Percentiles rank a stretch among this genome's conserved stretches.
Conservation (phyloP, 2,113 vertebrate genomes). For the Coryphaenoides rupestris region DNA sequence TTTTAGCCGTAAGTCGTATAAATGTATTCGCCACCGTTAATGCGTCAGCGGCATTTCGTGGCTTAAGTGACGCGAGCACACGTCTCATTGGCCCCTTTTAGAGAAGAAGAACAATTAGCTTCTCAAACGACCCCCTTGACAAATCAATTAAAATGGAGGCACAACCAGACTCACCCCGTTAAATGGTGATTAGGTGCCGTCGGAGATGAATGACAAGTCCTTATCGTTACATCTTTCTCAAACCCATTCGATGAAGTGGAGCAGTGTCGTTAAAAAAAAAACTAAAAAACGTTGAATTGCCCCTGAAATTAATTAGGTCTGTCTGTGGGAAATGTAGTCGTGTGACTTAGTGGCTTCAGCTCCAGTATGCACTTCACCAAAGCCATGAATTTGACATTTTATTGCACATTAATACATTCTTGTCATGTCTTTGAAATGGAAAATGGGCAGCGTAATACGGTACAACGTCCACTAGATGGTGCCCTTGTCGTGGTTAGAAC, state of each 20-base stretch:
- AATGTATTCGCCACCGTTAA: too few species aligned
- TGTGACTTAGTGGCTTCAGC: too few species aligned
- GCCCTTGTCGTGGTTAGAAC: constrained; percentile 2
- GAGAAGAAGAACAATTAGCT: constrained; percentile 18
- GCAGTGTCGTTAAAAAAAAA: constrained; percentile 38
- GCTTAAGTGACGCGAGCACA: too few species aligned
- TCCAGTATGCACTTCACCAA: too few species aligned
- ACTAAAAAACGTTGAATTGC: constrained; percentile 32
- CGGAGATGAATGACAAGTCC: constrained; percentile 13
- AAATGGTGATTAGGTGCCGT: constrained; percentile 24
- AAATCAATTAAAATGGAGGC: not conserved
- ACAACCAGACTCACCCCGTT: constrained; percentile 14
- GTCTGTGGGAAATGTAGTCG: not conserved
- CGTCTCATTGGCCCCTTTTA: too few species aligned
- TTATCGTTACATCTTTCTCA: constrained; percentile 48
- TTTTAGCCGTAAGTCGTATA: too few species aligned
- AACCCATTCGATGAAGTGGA: constrained; percentile 26
- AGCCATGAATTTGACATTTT: not conserved
- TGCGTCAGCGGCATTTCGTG: too few species aligned
- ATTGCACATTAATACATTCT: not conserved
- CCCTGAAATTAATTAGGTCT: constrained; percentile 1
- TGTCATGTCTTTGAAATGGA: not conserved
- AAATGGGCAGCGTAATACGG: too few species aligned
- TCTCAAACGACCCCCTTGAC: constrained; percentile 9
- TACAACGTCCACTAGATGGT: constrained; percentile 53